Evolutionary conservation across 64 coral and sea anemone species (phyloP).

Genomic region (Trachythela sp.): DNA sequence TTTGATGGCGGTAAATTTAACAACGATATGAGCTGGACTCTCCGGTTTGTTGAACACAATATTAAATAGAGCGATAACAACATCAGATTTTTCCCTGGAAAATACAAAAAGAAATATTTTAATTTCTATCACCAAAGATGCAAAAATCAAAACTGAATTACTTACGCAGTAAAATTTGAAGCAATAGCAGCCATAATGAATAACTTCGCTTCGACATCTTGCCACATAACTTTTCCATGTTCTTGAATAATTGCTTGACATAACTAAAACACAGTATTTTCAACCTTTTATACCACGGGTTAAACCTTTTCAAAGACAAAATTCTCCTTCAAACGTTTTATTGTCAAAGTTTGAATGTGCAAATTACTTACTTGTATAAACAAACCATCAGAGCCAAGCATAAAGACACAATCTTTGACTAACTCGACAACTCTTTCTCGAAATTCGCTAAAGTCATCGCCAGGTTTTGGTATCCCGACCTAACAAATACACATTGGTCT

Average conservation of each 20-base stretch:
- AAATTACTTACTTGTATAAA: slow-evolving; percentile 14
- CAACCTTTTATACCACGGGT: neutral
- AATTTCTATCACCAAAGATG: neutral
- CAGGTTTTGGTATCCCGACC: neutral
- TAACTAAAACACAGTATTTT: neutral
- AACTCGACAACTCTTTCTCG: neutral
- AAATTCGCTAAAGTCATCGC: neutral
- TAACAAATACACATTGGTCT: neutral
- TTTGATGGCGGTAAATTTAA: neutral
- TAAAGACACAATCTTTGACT: neutral
- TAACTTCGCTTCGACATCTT: neutral
- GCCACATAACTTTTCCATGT: neutral
- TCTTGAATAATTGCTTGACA: neutral
- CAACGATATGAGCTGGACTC: neutral
- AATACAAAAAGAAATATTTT: neutral
- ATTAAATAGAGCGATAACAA: neutral
- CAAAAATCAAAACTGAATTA: neutral
- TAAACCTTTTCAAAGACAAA: neutral
- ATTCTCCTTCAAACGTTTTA: no score
- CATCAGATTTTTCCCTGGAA: neutral
- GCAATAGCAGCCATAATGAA: slow-evolving; percentile 1
- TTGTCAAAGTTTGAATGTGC: neutral
- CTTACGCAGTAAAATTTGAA: neutral
- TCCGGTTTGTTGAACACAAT: neutral
- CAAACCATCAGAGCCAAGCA: neutral